These are phyloP conservation scores for Tiaroga cobitis DNA, from an alignment of 2,797 vertebrate genomes.

Conservation along the genomic window DNA sequence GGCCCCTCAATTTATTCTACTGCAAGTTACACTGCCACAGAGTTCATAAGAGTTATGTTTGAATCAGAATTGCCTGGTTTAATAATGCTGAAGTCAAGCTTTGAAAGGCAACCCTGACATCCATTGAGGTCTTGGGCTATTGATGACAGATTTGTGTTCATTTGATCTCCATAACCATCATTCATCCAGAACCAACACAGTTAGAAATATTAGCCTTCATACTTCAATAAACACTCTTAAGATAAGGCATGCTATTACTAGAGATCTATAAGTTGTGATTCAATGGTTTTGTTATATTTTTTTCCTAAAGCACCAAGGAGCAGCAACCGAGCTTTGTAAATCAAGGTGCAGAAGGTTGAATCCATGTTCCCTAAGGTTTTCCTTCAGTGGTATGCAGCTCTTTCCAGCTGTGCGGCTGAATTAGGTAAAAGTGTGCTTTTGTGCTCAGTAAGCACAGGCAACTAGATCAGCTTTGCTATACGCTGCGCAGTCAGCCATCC, in stretches of 20 bases:
- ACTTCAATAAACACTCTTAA: neutral
- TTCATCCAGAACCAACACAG: conserved; percentile 26
- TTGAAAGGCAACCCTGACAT: conserved; percentile 40
- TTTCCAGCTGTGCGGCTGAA: conserved; percentile 75
- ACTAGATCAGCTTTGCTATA: conserved; percentile 48
- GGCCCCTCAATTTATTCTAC: neutral
- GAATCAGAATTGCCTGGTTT: conserved; percentile 37
- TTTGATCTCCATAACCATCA: conserved; percentile 43
- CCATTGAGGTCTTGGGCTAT: conserved; percentile 27
- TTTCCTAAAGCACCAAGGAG: conserved; percentile 67
- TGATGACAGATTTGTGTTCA: conserved; percentile 37
- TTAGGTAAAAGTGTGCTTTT: conserved; percentile 72
- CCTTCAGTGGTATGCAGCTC: conserved; percentile 78
- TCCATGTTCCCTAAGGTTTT: conserved; percentile 81
- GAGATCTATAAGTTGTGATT: conserved; percentile 38
- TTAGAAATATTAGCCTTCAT: conserved; percentile 17
- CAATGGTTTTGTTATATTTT: conserved; percentile 61
- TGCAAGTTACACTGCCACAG: neutral
- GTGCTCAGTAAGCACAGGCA: conserved; percentile 39
- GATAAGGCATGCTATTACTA: conserved; percentile 15
- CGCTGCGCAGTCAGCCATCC: conserved; percentile 41
- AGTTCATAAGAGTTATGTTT: conserved; percentile 9
- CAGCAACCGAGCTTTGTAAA: conserved; percentile 67
- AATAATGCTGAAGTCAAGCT: conserved; percentile 5
- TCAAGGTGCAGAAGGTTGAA: conserved; percentile 63